Evolutionary conservation across 2,888 invertebrate genomes (phyloP), one percentile per base, ranked within the genome.

Genomic region (Apocheima hispidaria): DNA sequence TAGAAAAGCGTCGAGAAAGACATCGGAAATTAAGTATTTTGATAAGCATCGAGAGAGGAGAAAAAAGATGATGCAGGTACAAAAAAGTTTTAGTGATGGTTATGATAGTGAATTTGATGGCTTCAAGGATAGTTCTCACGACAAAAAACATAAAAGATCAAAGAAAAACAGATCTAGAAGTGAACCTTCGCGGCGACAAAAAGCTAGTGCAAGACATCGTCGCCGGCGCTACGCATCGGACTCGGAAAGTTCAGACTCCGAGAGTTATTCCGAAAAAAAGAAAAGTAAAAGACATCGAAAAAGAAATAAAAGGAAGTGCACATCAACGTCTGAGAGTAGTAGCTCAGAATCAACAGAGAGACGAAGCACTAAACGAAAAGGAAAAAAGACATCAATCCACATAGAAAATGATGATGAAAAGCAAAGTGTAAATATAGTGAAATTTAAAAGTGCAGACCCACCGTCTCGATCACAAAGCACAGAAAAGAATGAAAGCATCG

Each of bases 1-100:
- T 68, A 81, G 78, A 68, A 84, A 75, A 74, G 66, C 63, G 48
- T 55, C 70, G n/a, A 82, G 73, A 65, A 82, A 74, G 72, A 82
- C 74, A 74, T 60, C 77, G 30, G 81, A 84, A 50, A 73, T 75
- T 48, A 87, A 81, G 70, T 77, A 85, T 72, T 74, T 79, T 51
- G 83, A 81, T 59, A 86, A 79, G 68, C 84, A 86, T 66, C 79
- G 82, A 57, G 86, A 87, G 58, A 82, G 87, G 40, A 77, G 87
- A 70, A 90, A 90, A 81, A 81, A 83, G 66, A 67, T 84, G 40
- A 74, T 84, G 55, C 83, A 83, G 38, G 70, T 82, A 46, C 90
- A 92, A 78, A 92, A 87, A 74, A 93, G 93, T 75, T 93, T 93
- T 72, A 93, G 93, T 74, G 93, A 93, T 72, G 93, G 93, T 10